A percentile compares a stretch with the other conserved stretches of the same genome.
Conservation (phyloP, 2,888 invertebrate genomes). For the Stegophylla sp. region DNA sequence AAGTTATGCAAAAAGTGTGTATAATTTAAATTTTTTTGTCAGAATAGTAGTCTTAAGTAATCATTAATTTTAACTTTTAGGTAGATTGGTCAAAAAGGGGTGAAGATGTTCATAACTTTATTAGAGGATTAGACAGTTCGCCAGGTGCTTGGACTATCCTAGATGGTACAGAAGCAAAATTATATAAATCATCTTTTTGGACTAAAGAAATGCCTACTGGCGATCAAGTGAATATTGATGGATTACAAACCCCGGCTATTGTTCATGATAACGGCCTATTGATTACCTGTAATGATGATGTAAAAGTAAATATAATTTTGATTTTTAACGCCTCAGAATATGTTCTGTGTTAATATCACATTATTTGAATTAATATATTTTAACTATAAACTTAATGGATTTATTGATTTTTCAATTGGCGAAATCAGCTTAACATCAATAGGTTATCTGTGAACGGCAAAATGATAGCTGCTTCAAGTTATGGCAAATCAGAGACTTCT, state of each 20-base stretch:
- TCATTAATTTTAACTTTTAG: conserved; percentile 66
- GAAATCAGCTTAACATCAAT: conserved; percentile 73
- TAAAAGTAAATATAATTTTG: conserved; percentile 53
- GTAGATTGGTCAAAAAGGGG: conserved; percentile 77
- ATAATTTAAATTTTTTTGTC: background rate
- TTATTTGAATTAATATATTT: background rate
- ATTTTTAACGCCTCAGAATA: background rate
- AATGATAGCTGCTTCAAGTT: conserved; percentile 83
- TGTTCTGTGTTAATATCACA: background rate
- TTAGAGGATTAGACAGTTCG: conserved; percentile 87
- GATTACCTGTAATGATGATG: conserved; percentile 81
- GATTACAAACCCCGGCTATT: conserved; percentile 71
- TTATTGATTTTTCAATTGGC: background rate
- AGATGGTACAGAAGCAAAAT: conserved; percentile 71
- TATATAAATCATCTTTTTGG: conserved; percentile 85
- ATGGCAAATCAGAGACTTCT: conserved; percentile 71
- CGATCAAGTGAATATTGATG: conserved; percentile 63
- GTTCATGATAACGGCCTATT: conserved; percentile 82
- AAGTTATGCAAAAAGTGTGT: conserved; percentile 77
- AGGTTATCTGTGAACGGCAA: conserved; percentile 79
- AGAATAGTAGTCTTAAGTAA: background rate
- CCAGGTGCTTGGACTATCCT: conserved; percentile 84
- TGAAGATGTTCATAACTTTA: conserved; percentile 85
- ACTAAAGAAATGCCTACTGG: conserved; percentile 68
- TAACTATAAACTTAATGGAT: background rate